Conservation (phyloP, 2,888 invertebrate species). For the Orgyia antiqua region DNA sequence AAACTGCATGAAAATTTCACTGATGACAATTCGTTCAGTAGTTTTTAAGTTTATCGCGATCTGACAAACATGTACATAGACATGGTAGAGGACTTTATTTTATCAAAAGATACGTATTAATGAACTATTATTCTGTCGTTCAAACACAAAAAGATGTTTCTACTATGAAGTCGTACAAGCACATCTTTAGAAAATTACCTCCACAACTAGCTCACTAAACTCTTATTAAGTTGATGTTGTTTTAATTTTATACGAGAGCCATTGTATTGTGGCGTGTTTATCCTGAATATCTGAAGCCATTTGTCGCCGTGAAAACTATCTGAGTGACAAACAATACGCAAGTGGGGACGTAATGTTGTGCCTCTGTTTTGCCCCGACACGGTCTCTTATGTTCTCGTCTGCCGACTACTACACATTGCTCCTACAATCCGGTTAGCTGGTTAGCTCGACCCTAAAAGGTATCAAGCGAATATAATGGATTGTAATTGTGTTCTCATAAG, state of each 20-base stretch:
- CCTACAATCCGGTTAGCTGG: slow-evolving; percentile 42
- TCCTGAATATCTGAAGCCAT: slow-evolving; percentile 57
- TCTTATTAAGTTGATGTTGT: slow-evolving; percentile 37
- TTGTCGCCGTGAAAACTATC: slow-evolving; percentile 64
- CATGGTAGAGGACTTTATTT: too few species aligned
- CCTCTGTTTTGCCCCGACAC: slow-evolving; percentile 44
- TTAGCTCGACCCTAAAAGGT: slow-evolving; percentile 59
- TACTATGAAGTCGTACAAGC: slow-evolving; percentile 21
- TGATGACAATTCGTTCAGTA: too few species aligned
- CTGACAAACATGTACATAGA: too few species aligned
- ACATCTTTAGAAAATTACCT: slow-evolving; percentile 26
- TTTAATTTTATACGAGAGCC: slow-evolving; percentile 54
- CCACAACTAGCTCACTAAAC: slow-evolving; percentile 31
- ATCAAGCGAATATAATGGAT: slow-evolving; percentile 61
- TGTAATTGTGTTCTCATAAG: slow-evolving; percentile 75
- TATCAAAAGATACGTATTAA: too few species aligned
- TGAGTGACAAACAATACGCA: slow-evolving; percentile 73
- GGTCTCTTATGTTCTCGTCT: slow-evolving; percentile 44
- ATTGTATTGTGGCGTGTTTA: slow-evolving; percentile 50
- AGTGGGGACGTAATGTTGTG: slow-evolving; percentile 62
- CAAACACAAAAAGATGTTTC: slow-evolving; percentile 19
- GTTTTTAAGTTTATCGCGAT: too few species aligned
- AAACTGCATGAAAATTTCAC: too few species aligned
- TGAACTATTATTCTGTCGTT: slow-evolving; percentile 29
- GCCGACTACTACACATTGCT: slow-evolving; percentile 40